These are phyloP conservation scores for Hypolimnas misippus DNA, from an alignment of 2,888 invertebrate species.

Conservation along the genomic window DNA sequence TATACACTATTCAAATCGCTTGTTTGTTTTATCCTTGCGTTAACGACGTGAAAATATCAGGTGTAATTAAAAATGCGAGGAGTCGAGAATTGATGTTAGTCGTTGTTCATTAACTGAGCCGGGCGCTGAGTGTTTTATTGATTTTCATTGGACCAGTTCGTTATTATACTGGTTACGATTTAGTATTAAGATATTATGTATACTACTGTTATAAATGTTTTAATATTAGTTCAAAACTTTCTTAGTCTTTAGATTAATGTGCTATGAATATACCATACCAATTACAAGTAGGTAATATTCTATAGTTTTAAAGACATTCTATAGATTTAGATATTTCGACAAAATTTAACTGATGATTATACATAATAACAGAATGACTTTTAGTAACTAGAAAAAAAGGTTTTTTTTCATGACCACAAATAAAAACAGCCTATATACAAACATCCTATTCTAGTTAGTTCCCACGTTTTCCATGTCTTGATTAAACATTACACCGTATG, in stretches of 20 bases:
- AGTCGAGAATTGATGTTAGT: slow-evolving; percentile 68
- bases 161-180: neutral
- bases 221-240: neutral
- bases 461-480: neutral
- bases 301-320: too few species aligned
- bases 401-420: neutral
- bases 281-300: too few species aligned
- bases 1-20: slow-evolving; percentile 72
- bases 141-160: slow-evolving; percentile 59
- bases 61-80: slow-evolving; percentile 79
- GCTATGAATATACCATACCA: too few species aligned
- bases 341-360: too few species aligned
- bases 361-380: too few species aligned
- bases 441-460: neutral
- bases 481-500: neutral
- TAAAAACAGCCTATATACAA: neutral
- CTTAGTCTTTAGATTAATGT: neutral
- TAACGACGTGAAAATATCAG: slow-evolving; percentile 81
- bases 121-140: slow-evolving; percentile 69
- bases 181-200: neutral
- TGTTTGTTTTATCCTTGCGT: slow-evolving; percentile 78
- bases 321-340: too few species aligned
- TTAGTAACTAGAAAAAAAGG: too few species aligned
- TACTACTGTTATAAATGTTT: slow-evolving; percentile 1
- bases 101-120: slow-evolving; percentile 63